Conservation (phyloP, 2,888 invertebrate species). For the Ametastegia equiseti region DNA sequence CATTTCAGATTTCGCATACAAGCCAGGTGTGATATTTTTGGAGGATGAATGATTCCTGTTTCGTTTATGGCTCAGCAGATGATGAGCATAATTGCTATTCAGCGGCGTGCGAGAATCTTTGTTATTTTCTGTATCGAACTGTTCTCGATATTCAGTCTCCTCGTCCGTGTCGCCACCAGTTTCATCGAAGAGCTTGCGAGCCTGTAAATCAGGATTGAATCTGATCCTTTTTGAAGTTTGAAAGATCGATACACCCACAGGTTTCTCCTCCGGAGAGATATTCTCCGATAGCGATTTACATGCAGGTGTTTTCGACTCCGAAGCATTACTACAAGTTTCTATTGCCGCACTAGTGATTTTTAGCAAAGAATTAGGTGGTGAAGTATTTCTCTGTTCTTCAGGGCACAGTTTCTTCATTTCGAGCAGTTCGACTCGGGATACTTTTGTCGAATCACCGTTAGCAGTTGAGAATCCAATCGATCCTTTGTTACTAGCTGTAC, state of each 20-base stretch:
- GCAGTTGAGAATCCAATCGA: slow-evolving; percentile 67
- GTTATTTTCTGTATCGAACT: background rate
- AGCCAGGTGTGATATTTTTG: background rate
- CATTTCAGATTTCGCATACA: background rate
- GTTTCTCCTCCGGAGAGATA: slow-evolving; percentile 55
- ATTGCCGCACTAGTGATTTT: background rate
- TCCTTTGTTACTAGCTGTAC: background rate
- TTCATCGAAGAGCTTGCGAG: slow-evolving; percentile 60
- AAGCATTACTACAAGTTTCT: background rate
- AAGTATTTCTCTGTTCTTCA: slow-evolving; percentile 22
- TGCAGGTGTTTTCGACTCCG: background rate
- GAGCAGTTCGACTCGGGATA: slow-evolving; percentile 56
- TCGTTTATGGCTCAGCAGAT: background rate
- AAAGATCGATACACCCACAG: slow-evolving; percentile 52
- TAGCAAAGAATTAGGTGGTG: background rate
- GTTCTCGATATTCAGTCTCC: slow-evolving; percentile 8
- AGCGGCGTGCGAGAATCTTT: background rate
- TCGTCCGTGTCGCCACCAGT: slow-evolving; percentile 52
- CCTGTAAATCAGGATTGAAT: slow-evolving; percentile 60
- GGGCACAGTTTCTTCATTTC: slow-evolving; percentile 51
- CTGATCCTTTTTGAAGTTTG: slow-evolving; percentile 62
- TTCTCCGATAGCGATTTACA: background rate
- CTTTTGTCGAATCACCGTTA: slow-evolving; percentile 60
- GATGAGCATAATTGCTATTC: background rate
- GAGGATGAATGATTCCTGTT: background rate